A percentile compares a stretch with the other conserved stretches of the same genome.
Evolutionary conservation across 1,140 invertebrate species (phyloP).

Genomic region (Bombus consobrinus): DNA sequence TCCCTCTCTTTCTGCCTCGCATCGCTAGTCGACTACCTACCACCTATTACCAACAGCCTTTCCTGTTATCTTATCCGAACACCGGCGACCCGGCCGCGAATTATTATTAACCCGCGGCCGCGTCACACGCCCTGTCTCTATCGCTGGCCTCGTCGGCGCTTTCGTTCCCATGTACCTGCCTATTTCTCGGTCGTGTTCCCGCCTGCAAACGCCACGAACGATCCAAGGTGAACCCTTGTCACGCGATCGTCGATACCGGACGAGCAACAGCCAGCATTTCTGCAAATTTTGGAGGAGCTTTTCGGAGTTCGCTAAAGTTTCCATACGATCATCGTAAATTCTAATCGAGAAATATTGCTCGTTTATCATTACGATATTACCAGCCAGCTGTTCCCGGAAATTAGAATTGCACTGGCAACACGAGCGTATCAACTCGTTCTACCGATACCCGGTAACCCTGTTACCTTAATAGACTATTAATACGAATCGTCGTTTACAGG

Average conservation of each 20-base stretch:
- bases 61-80: slow-evolving; percentile 83
- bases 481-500: slow-evolving; percentile 40
- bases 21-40: slow-evolving; percentile 64
- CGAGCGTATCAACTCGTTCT: not conserved
- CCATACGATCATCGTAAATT: too few relatives aligned
- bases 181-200: not conserved
- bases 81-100: slow-evolving; percentile 78
- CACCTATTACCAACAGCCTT: slow-evolving; percentile 82
- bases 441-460: slow-evolving; percentile 39
- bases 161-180: slow-evolving; percentile 32
- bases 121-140: slow-evolving; percentile 48
- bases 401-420: not conserved
- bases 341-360: too few relatives aligned
- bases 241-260: slow-evolving; percentile 19
- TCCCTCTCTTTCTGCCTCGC: slow-evolving; percentile 2
- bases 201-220: not conserved
- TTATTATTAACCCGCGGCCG: slow-evolving; percentile 77
- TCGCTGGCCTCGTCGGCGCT: slow-evolving; percentile 25
- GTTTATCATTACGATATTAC: not conserved
- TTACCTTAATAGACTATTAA: slow-evolving; percentile 60
- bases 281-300: not conserved
- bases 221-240: not conserved
- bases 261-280: not conserved
- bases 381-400: not conserved
- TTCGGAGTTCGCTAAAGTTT: too few relatives aligned